phyloP scores from a whole-genome alignment of 1,140 invertebrate genomes.

The Procambarus clarkii region DNA sequence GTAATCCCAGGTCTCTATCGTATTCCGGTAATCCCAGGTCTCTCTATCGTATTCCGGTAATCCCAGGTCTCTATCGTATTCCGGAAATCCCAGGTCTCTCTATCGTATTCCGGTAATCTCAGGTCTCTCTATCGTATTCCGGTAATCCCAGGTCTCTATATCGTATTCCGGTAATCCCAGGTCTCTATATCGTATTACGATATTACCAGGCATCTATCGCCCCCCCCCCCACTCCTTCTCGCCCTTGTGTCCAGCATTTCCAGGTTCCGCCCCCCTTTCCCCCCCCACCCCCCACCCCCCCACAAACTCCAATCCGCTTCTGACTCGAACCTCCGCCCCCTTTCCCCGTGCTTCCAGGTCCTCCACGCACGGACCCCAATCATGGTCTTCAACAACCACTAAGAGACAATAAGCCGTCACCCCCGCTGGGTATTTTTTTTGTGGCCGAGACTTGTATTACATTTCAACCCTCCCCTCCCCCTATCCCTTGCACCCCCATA shows the following conservation, averaged over 20 bases:
- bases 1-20: no score
- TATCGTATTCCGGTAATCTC: no score
- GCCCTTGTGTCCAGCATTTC: neutral
- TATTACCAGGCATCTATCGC: neutral
- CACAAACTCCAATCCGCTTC: neutral
- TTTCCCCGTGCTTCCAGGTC: no score
- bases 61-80: no score
- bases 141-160: no score
- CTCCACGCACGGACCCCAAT: neutral
- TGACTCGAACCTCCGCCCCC: neutral
- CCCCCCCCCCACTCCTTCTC: neutral
- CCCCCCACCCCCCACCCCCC: neutral
- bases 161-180: no score
- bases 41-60: no score
- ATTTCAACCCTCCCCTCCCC: neutral
- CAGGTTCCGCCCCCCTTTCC: neutral
- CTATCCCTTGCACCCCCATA: neutral
- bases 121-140: no score
- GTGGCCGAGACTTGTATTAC: neutral
- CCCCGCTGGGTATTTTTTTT: constrained; percentile 18
- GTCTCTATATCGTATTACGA: no score
- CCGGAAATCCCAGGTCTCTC: no score
- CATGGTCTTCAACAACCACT: constrained; percentile 27
- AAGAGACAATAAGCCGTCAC: constrained; percentile 14
- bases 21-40: no score